Percentiles rank a stretch among this genome's conserved stretches.
phyloP scores from a whole-genome alignment of 2,888 invertebrate species.

The Leuctra nigra region DNA sequence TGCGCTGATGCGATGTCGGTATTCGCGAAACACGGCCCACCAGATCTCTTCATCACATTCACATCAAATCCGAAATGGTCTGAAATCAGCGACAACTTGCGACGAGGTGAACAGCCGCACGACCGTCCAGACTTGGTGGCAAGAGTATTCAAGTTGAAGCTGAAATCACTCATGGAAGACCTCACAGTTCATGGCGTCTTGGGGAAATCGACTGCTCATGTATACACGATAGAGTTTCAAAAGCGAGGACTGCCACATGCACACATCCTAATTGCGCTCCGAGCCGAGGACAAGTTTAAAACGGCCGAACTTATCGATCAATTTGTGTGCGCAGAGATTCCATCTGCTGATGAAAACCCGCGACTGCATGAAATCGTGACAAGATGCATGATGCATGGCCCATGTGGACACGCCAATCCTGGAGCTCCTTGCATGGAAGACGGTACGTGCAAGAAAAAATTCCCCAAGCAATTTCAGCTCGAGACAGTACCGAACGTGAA shows the following conservation, averaged over 20 bases:
- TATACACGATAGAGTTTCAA: conserved; percentile 35
- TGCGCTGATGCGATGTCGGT: conserved; percentile 31
- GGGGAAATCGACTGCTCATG: conserved; percentile 24
- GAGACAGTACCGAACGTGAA: conserved; percentile 32
- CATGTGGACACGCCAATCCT: conserved; percentile 29
- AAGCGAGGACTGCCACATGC: conserved; percentile 34
- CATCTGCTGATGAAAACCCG: conserved; percentile 11
- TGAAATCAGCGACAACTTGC: conserved; percentile 31
- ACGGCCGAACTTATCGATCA: conserved; percentile 28
- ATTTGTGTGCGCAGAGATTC: conserved; percentile 23
- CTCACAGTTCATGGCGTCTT: conserved; percentile 25
- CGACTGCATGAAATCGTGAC: conserved; percentile 26
- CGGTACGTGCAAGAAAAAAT: conserved; percentile 3
- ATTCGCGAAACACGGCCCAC: conserved; percentile 28
- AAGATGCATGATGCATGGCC: conserved; percentile 31
- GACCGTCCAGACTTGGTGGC: conserved; percentile 28
- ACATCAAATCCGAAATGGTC: conserved; percentile 33
- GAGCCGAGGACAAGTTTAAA: conserved; percentile 32
- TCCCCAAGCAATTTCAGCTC: conserved; percentile 30
- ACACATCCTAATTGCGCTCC: conserved; percentile 31
- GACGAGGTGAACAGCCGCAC: conserved; percentile 10
- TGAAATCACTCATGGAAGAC: conserved; percentile 23
- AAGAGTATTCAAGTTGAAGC: conserved; percentile 27
- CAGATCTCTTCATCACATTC: conserved; percentile 30
- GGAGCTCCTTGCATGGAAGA: conserved; percentile 20